Conservation (phyloP, 2,113 vertebrate genomes). For the Pionites leucogaster region DNA sequence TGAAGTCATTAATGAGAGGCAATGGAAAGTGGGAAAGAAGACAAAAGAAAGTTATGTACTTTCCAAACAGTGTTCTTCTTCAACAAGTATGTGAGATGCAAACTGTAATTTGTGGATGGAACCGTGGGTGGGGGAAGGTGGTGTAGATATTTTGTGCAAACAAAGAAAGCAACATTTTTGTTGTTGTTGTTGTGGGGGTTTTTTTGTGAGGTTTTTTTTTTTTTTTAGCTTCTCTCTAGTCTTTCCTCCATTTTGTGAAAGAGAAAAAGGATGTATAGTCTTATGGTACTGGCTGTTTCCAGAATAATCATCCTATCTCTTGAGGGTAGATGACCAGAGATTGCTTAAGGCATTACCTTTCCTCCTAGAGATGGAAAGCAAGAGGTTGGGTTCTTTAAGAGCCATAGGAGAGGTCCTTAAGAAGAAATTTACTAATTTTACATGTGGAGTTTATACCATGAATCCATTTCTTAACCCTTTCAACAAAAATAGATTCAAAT, state of each 20-base stretch:
- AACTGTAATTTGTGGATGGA: not conserved
- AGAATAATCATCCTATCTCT: not conserved
- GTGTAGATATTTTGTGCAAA: not conserved
- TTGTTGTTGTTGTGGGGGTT: too few species aligned
- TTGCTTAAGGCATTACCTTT: not conserved
- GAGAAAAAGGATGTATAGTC: not conserved
- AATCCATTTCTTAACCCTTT: not conserved
- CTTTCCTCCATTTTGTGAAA: not conserved
- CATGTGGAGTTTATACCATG: not conserved
- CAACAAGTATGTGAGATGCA: not conserved
- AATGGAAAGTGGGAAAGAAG: not conserved
- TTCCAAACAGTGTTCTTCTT: not conserved
- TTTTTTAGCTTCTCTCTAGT: not conserved
- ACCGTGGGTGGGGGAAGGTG: rapidly evolving
- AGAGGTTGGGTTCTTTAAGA: not conserved
- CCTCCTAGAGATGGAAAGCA: not conserved
- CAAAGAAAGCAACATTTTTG: not conserved
- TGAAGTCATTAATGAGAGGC: not conserved
- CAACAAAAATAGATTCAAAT: not conserved
- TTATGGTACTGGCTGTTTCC: not conserved
- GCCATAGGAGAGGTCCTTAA: not conserved
- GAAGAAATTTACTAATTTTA: not conserved
- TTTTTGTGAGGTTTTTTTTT: not conserved
- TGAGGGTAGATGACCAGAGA: not conserved
- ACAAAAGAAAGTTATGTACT: not conserved